Base-by-base conservation (phyloP, 1,140 invertebrate genomes). In the Drosophila varians region DNA sequence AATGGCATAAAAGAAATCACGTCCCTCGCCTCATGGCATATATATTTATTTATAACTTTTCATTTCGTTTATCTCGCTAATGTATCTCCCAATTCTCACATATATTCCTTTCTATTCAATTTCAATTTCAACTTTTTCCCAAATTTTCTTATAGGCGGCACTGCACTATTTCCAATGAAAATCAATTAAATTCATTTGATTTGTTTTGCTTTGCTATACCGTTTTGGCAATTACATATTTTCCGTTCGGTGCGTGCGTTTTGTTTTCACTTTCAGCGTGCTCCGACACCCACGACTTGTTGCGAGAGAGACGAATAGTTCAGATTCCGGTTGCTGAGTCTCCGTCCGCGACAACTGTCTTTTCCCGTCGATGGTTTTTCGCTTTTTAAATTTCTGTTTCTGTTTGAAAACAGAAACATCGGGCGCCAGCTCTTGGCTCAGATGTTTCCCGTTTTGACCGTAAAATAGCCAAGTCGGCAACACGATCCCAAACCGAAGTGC, bases 41-140 rank as follows among this genome's bases (percentile, higher is more conserved):
- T 86, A 84, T 86, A 86, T 86, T 86, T 86, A 86, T 86, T 86
- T 86, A 55, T 86, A 86, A 86, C 80, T 86, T 86, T 86, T 86
- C 82, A 86, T 86, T 86, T 86, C 80, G 76, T 86, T 86, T 86
- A 64, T 79, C 80, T 84, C 75, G 69, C 75, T 71, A 31, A 31
- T 31, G 28, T 55, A 56, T 40, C 60, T 57, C 38, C 55, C n/a
- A n/a, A n/a, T n/a, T n/a, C n/a, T n/a, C n/a, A n/a, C n/a, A n/a
- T 21, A 4, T 21, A 21, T 21, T 52, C 23, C 49, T 47, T 56
- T 61, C 46, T 61, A 8, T 46, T 47, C 23, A 34, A 36, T 36
- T 9, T 21, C 2, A 18, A n/a, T 40, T 19, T 7, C 5, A 6
- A 2, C 7, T 9, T 8, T 28, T 31, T n/a, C 9, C 28, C 4